phyloP scores from a whole-genome alignment of 1,140 invertebrate species.

The Muscidifurax raptorellus region DNA sequence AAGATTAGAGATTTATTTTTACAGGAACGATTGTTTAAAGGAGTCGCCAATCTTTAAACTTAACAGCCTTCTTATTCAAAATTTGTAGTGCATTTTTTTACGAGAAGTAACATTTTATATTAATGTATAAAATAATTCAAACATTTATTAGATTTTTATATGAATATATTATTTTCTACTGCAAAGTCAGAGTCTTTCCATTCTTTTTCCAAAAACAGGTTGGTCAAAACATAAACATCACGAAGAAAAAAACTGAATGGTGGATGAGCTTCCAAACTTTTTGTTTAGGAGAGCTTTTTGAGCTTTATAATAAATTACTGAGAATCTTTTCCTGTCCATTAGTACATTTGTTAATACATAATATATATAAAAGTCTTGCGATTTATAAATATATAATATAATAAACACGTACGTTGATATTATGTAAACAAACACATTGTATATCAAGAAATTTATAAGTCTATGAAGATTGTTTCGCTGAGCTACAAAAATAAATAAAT shows the following conservation, averaged over 20 bases:
- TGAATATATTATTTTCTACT: constrained; percentile 44
- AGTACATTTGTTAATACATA: constrained; percentile 56
- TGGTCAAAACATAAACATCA: constrained; percentile 35
- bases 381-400: constrained; percentile 53
- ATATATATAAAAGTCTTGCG: constrained; percentile 48
- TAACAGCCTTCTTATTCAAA: neutral
- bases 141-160: constrained; percentile 44
- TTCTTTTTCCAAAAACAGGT: constrained; percentile 46
- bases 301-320: constrained; percentile 56
- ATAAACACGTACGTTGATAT: constrained; percentile 45
- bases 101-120: constrained; percentile 5
- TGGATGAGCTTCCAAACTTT: constrained; percentile 57
- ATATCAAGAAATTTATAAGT: constrained; percentile 51
- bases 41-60: neutral
- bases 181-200: constrained; percentile 50
- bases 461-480: constrained; percentile 44
- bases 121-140: constrained; percentile 11
- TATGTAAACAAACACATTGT: constrained; percentile 53
- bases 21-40: neutral
- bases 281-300: constrained; percentile 53
- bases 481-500: constrained; percentile 5
- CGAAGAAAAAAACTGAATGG: constrained; percentile 40
- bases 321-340: constrained; percentile 53
- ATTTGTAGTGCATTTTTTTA: neutral
- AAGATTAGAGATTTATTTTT: neutral